Conservation (phyloP, 2,113 vertebrate genomes). For the Sciurus niger region DNA sequence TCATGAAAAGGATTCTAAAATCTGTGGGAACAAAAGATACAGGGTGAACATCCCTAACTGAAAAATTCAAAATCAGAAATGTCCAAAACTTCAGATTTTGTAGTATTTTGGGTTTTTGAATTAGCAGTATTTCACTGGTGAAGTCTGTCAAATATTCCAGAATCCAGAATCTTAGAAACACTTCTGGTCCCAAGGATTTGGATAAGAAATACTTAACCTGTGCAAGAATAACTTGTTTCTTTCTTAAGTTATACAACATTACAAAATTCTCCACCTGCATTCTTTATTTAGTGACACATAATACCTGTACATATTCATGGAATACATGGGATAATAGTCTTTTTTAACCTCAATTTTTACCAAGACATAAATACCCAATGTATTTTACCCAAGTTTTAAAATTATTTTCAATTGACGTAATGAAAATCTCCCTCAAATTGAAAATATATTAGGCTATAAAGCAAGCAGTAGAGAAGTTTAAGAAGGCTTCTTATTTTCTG, state of each 20-base stretch:
- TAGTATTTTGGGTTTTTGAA: background rate
- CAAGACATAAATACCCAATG: background rate
- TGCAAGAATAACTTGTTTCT: background rate
- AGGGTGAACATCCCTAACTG: background rate
- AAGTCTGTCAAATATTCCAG: background rate
- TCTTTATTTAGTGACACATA: background rate
- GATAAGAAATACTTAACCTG: background rate
- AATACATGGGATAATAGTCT: too few relatives aligned
- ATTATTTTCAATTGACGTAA: slow-evolving; percentile 18
- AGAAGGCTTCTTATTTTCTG: too few relatives aligned
- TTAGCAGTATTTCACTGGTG: background rate
- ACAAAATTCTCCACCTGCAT: slow-evolving; percentile 16
- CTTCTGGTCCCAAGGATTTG: background rate
- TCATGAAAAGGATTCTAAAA: background rate
- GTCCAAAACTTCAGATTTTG: background rate
- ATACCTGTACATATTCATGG: background rate
- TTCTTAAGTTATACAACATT: slow-evolving; percentile 19
- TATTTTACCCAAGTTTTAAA: slow-evolving; percentile 34
- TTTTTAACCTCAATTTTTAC: background rate
- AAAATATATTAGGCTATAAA: background rate
- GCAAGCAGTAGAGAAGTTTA: background rate
- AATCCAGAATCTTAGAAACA: background rate
- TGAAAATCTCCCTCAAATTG: background rate
- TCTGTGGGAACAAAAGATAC: slow-evolving; percentile 3
- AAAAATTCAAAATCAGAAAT: background rate